A percentile compares a stretch with the other conserved stretches of the same genome.
These are phyloP conservation scores for Campylomormyrus tamandua DNA, from an alignment of 2,113 vertebrate genomes.

Conservation along the genomic window DNA sequence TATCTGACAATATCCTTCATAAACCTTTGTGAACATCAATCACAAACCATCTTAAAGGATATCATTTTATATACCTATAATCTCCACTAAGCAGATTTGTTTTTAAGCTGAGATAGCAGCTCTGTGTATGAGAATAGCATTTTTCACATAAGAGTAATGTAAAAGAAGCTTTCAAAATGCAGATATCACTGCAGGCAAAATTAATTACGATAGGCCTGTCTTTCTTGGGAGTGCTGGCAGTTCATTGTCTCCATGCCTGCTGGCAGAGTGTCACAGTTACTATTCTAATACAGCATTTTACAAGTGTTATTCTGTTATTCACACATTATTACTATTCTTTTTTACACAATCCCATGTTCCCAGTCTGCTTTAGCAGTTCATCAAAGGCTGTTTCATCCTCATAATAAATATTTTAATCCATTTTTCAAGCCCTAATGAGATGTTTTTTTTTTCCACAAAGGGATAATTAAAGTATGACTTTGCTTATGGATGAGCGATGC, in stretches of 20 bases:
- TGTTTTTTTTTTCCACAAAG: neutral
- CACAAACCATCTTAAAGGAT: neutral
- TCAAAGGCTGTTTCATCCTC: neutral
- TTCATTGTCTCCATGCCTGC: neutral
- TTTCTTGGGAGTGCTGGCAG: constrained; percentile 1
- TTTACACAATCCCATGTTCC: neutral
- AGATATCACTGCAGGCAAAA: neutral
- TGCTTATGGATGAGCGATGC: neutral
- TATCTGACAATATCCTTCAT: neutral
- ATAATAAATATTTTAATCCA: constrained; percentile 4
- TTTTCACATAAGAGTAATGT: neutral
- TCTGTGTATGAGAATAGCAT: neutral
- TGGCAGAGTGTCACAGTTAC: neutral
- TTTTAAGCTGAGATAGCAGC: neutral
- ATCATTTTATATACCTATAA: neutral
- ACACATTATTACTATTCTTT: neutral
- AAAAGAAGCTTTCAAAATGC: neutral
- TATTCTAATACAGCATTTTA: neutral
- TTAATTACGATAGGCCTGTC: neutral
- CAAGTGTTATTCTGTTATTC: neutral
- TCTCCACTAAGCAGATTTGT: neutral
- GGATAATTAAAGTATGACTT: neutral
- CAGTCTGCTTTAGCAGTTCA: neutral
- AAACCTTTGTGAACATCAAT: neutral
- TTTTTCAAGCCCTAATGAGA: neutral